Evolutionary conservation across 2,113 vertebrate species (phyloP).

Genomic region (Elgaria multicarinata): DNA sequence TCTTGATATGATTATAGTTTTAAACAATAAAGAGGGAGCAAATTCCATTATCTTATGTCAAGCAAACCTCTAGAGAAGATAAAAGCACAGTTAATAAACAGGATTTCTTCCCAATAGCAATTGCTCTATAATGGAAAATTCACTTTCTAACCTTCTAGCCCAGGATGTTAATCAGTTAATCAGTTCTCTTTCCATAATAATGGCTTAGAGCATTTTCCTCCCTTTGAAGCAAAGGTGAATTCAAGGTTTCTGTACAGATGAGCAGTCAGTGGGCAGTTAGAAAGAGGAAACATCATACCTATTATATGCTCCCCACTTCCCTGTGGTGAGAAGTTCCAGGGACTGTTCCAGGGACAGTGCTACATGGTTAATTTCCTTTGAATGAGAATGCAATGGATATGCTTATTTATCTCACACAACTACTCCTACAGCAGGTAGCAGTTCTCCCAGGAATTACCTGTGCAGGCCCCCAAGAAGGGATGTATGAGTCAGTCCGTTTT

Average conservation of each 20-base stretch:
- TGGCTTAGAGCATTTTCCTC: constrained; percentile 42
- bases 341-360: not conserved
- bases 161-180: constrained; percentile 60
- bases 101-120: constrained; percentile 58
- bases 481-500: too few relatives aligned
- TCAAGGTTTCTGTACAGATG: constrained; percentile 42
- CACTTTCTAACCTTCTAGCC: constrained; percentile 54
- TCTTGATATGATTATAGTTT: constrained; percentile 52
- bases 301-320: not conserved
- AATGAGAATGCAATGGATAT: not conserved
- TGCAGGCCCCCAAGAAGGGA: not conserved
- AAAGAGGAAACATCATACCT: constrained; percentile 1
- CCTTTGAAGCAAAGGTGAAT: constrained; percentile 41
- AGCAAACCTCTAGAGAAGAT: constrained; percentile 53
- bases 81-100: constrained; percentile 60
- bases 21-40: constrained; percentile 51
- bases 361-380: not conserved
- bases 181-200: constrained; percentile 21
- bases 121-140: constrained; percentile 57
- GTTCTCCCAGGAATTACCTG: not conserved
- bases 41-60: constrained; percentile 51
- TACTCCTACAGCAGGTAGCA: not conserved
- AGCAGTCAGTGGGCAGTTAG: not conserved
- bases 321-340: not conserved
- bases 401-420: not conserved